Evolutionary conservation across 92 coral and sea anemone species (phyloP), one percentile per base, ranked within the genome.

Genomic region (Palythoa grandis): DNA sequence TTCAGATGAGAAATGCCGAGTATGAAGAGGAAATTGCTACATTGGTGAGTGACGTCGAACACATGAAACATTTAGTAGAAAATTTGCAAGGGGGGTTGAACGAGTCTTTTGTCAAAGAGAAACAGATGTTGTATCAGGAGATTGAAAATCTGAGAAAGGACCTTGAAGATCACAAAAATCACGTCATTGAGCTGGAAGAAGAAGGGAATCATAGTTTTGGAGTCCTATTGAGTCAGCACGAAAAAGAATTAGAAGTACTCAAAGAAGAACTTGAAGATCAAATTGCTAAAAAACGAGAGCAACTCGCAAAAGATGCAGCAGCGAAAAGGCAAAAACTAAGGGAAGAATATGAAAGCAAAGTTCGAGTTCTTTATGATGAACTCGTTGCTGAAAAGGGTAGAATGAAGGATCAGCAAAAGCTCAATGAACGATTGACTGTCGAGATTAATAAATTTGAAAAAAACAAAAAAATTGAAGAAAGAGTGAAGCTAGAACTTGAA

Each of bases 241-340:
- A 94, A 83, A 94, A 92, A 77, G 98, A 94, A 72, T 90, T 94
- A 3, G 98, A 92, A 56, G 86, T 74, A 39, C 82, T 94, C 70
- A 94, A 94, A 37, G 95, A 90, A 84, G 98, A 94, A 58, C 95
- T 94, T 52, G 98, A 94, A 66, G 98, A 94, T 35, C 98, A 94
- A 88, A 94, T 94, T 24, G 92, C 98, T 13, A 88, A 85, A 70
- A 94, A 94, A 82, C 74, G 98, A 82, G 98, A 94, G 39, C 98
- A 94, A 78, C 91, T 94, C 58, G 94, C 98, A 3, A 93, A 85
- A 86, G 98, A 94, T 52, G 93, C 98, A 68, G 92, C 95, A 7
- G 89, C 91, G 14, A 94, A 94, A 77, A 86, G 98, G 38, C 98
- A 94, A 74, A 90, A 79, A 79, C 88, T 94, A 67, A 92, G 91